Evolutionary conservation across 53 echinoderm and acorn worm genomes (phyloP).

Genomic region (Henricia sp.): DNA sequence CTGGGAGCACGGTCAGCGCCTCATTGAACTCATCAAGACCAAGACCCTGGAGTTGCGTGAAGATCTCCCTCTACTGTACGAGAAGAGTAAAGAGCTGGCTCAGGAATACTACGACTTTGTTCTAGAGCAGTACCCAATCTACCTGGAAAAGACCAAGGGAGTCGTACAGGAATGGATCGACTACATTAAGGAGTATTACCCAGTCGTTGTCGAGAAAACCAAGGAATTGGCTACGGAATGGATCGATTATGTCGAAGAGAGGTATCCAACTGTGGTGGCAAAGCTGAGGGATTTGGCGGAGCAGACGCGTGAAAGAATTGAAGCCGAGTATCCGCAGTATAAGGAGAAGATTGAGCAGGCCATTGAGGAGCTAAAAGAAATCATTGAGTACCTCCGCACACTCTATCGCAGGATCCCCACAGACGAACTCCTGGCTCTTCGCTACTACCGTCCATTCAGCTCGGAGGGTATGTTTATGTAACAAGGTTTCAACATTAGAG

Average conservation of each 20-base stretch:
- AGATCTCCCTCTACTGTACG: slow-evolving; percentile 34
- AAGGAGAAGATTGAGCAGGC: slow-evolving; percentile 46
- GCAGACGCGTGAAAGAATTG: slow-evolving; percentile 36
- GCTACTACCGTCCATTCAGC: slow-evolving; percentile 50
- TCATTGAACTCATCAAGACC: slow-evolving; percentile 41
- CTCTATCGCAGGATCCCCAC: slow-evolving; percentile 32
- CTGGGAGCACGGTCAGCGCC: slow-evolving; percentile 6
- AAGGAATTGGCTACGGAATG: slow-evolving; percentile 16
- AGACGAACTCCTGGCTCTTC: slow-evolving; percentile 39
- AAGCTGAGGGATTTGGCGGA: slow-evolving; percentile 25
- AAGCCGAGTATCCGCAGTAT: slow-evolving; percentile 62
- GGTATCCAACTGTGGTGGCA: slow-evolving; percentile 26
- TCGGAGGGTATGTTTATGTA: slow-evolving; percentile 35
- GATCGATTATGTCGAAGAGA: slow-evolving; percentile 23
- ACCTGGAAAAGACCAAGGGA: slow-evolving; percentile 28
- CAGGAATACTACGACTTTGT: slow-evolving; percentile 20
- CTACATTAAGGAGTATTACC: slow-evolving; percentile 59
- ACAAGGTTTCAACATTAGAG: too few relatives aligned
- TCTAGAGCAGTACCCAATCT: slow-evolving; percentile 40
- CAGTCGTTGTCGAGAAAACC: slow-evolving; percentile 35
- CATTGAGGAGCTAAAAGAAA: slow-evolving; percentile 69
- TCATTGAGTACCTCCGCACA: slow-evolving; percentile 50
- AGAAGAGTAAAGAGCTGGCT: slow-evolving; percentile 25
- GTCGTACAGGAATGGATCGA: slow-evolving; percentile 31
- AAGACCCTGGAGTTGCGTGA: slow-evolving; percentile 49